Conservation (phyloP, 2,888 invertebrate genomes). For the Nowickia ferox region DNA sequence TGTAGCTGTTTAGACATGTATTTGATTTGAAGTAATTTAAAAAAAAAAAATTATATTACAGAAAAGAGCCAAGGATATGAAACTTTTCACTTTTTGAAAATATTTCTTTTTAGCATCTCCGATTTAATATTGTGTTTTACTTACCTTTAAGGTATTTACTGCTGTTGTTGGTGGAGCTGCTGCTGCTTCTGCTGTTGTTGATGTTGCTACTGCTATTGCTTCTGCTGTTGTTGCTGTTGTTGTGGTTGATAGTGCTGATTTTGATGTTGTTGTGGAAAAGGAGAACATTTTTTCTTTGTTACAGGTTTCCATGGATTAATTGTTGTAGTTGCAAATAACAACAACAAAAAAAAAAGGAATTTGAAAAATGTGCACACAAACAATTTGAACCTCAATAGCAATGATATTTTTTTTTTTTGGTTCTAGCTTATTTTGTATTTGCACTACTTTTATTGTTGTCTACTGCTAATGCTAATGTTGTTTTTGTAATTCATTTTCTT, state of each 20-base stretch:
- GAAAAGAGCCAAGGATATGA: too few species aligned
- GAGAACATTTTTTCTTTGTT: slow-evolving; percentile 61
- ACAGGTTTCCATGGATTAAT: slow-evolving; percentile 52
- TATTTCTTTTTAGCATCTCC: background rate
- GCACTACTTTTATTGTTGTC: slow-evolving; percentile 62
- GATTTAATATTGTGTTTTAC: background rate
- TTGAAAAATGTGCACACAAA: slow-evolving; percentile 62
- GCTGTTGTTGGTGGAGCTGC: slow-evolving; percentile 23
- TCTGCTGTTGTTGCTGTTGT: background rate
- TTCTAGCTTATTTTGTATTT: slow-evolving; percentile 30
- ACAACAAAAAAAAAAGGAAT: slow-evolving; percentile 59
- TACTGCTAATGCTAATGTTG: slow-evolving; percentile 51
- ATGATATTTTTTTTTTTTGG: slow-evolving; percentile 30
- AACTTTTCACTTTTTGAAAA: background rate
- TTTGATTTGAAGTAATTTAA: too few species aligned
- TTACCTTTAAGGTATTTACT: slow-evolving; percentile 65
- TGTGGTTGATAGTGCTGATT: slow-evolving; percentile 4
- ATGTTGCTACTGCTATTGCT: slow-evolving; percentile 2
- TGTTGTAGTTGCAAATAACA: slow-evolving; percentile 29
- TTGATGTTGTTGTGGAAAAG: slow-evolving; percentile 51
- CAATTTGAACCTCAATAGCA: slow-evolving; percentile 64
- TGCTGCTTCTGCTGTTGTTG: slow-evolving; percentile 16
- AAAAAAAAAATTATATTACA: background rate
- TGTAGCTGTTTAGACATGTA: too few species aligned
- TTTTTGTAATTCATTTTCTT: slow-evolving; percentile 69